These are phyloP conservation scores for Cervus canadensis DNA, from an alignment of 2,113 vertebrate species.

Conservation along the genomic window DNA sequence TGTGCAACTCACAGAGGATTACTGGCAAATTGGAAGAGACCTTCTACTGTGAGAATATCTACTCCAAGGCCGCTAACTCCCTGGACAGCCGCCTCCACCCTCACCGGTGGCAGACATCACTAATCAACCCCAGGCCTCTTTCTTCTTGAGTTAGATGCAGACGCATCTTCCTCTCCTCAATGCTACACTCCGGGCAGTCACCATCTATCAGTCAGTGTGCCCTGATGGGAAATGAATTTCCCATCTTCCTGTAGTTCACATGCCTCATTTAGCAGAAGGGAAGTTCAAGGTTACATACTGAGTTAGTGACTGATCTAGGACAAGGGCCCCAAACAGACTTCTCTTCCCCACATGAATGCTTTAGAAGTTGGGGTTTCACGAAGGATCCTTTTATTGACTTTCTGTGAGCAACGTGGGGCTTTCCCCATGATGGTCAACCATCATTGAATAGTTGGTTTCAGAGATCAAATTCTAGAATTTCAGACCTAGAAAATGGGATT, in stretches of 20 bases:
- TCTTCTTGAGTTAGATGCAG: background rate
- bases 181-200: background rate
- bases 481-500: background rate
- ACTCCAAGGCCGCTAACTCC: background rate
- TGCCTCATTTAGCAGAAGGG: background rate
- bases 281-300: background rate
- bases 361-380: background rate
- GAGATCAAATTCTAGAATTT: background rate
- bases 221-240: background rate
- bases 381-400: background rate
- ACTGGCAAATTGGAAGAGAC: background rate
- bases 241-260: background rate
- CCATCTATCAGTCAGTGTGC: background rate
- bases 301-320: background rate
- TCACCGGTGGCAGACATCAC: conserved; percentile 23
- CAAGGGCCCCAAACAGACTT: background rate
- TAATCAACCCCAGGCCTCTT: conserved; percentile 6
- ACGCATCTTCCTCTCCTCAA: background rate
- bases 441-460: background rate
- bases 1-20: background rate
- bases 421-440: background rate
- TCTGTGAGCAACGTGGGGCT: background rate
- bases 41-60: background rate
- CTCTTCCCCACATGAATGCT: background rate
- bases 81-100: fast-evolving